These are phyloP conservation scores for Cepphus grylle DNA, from an alignment of 2,113 vertebrate species.

Conservation along the genomic window DNA sequence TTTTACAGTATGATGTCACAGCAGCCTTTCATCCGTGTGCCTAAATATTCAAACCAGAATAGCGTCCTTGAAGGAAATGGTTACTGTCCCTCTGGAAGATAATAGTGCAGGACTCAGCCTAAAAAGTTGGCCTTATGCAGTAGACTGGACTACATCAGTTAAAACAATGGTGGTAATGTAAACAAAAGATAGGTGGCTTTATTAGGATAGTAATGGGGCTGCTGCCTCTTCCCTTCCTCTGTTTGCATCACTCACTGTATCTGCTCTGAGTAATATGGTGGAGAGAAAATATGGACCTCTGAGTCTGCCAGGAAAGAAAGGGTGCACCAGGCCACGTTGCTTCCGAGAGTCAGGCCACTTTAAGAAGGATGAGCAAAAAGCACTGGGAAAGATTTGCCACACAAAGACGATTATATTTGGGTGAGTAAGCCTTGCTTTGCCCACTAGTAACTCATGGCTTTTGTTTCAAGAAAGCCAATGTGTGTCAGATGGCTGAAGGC, in stretches of 20 bases:
- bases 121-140: background rate
- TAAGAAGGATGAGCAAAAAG: background rate
- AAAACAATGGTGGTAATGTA: background rate
- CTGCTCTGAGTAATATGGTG: background rate
- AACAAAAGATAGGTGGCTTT: background rate
- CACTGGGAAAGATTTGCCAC: background rate
- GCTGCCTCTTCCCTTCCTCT: background rate
- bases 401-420: background rate
- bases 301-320: background rate
- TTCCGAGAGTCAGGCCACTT: background rate
- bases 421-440: background rate
- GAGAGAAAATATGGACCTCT: background rate
- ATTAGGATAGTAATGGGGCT: background rate
- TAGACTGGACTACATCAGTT: background rate
- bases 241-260: background rate
- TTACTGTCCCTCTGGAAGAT: background rate
- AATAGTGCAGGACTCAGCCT: background rate
- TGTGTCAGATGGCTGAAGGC: background rate
- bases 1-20: background rate
- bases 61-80: background rate
- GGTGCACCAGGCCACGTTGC: background rate
- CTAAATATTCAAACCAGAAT: background rate
- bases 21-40: background rate
- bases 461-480: background rate
- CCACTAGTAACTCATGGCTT: background rate